Conservation (phyloP, 2,797 vertebrate genomes). For the Clarias laeviceps region DNA sequence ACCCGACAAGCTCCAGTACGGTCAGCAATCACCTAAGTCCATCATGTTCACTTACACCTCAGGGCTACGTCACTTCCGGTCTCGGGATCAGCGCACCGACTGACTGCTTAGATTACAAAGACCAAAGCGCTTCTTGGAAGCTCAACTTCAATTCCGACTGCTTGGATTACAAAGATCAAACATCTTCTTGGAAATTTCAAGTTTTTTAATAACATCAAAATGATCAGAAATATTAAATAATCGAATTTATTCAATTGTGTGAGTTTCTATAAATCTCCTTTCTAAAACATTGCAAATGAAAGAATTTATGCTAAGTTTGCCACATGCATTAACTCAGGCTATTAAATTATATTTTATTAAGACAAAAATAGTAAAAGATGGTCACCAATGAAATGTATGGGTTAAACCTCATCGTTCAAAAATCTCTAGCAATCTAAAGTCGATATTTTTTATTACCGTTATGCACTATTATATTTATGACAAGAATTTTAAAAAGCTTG, state of each 20-base stretch:
- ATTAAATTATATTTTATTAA: neutral
- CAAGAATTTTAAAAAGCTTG: conserved; percentile 84
- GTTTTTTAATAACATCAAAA: conserved; percentile 97
- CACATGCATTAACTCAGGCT: neutral
- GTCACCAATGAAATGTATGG: neutral
- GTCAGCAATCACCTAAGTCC: conserved; percentile 91
- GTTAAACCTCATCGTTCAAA: neutral
- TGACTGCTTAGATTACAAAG: conserved; percentile 98
- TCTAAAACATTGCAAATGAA: neutral
- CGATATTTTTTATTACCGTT: conserved; percentile 77
- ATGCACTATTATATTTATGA: conserved; percentile 99
- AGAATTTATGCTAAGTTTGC: neutral
- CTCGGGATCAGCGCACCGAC: conserved; percentile 89
- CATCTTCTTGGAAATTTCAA: conserved; percentile 96
- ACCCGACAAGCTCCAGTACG: conserved; percentile 87
- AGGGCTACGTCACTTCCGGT: conserved; percentile 88
- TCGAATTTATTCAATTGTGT: neutral
- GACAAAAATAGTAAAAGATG: neutral
- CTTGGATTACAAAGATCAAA: conserved; percentile 99
- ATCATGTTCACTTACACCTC: conserved; percentile 85
- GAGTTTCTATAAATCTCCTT: neutral
- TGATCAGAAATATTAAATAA: conserved; percentile 74
- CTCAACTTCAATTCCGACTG: conserved; percentile 97
- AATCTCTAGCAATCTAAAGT: conserved; percentile 77
- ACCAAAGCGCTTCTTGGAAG: conserved; percentile 94